Base-by-base conservation (phyloP, 2,888 invertebrate species). In the Cecidostiba fungosa region DNA sequence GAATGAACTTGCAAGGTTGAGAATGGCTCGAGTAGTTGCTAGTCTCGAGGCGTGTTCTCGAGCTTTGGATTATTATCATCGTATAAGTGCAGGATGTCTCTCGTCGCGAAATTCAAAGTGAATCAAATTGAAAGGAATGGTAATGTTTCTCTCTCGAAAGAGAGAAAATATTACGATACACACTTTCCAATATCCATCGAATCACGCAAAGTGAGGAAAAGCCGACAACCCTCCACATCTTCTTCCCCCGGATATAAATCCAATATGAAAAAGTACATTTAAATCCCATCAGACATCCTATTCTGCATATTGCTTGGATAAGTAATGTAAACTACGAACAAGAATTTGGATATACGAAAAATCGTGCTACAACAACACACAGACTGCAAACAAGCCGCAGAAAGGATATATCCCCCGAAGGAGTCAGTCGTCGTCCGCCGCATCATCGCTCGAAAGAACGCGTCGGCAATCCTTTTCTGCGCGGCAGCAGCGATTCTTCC, bases 241-340 rank as follows among this genome's bases (percentile, higher is more conserved):
- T 16, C 54, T 79, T 54, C 19, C 16, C 66, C 23, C 26, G 82
- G n/a, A n/a, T n/a, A n/a, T 43, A 70, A 84, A 84, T 23, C 23
- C 81, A 74, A 84, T 81, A 74, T 74, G 26, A 84, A 78, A 84
- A 82, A 79, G 78, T 79, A 79, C 70, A 76, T 86, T 82, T 78
- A 78, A 86, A 86, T 84, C 84, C 72, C 72, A 79, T 86, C 73
- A 77, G 79, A 79, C 62, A 77, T 72, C 79, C 80, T 43, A 26
- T n/a, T n/a, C 23, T 36, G 26, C 8, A 23, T 43, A 26, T 3
- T 26, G 47, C 16, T 36, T 74, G 47, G n/a, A n/a, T n/a, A n/a
- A n/a, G n/a, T n/a, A n/a, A n/a, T n/a, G n/a, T n/a, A n/a, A n/a
- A n/a, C n/a, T n/a, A n/a, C n/a, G n/a, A n/a, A n/a, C n/a, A n/a